Evolutionary conservation across 1,140 invertebrate genomes (phyloP).

Genomic region (Popillia japonica): DNA sequence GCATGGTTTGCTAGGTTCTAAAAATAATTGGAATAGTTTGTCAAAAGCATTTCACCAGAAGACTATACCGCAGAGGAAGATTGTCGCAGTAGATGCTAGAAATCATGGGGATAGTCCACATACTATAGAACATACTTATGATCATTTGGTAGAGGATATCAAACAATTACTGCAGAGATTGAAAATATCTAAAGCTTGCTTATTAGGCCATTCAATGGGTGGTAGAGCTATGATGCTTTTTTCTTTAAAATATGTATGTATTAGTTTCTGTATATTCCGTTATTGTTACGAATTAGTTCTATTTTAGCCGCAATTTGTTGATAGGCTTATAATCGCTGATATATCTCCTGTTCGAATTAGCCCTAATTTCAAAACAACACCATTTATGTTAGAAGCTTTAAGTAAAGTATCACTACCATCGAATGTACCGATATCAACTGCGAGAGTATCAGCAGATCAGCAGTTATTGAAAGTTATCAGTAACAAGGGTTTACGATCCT

Average conservation of each 20-base stretch:
- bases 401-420: constrained; percentile 66
- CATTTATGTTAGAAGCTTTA: constrained; percentile 69
- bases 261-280: neutral
- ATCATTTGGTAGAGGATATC: constrained; percentile 78
- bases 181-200: constrained; percentile 70
- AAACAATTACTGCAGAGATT: constrained; percentile 66
- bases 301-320: constrained; percentile 77
- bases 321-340: constrained; percentile 84
- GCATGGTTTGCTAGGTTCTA: constrained; percentile 88
- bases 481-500: constrained; percentile 63
- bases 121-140: constrained; percentile 73
- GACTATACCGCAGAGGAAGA: constrained; percentile 68
- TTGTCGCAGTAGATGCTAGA: constrained; percentile 84
- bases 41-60: constrained; percentile 75
- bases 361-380: constrained; percentile 61
- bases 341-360: constrained; percentile 75
- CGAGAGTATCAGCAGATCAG: constrained; percentile 67
- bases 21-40: constrained; percentile 84
- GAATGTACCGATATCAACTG: constrained; percentile 71
- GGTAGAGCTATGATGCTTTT: constrained; percentile 84
- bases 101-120: constrained; percentile 94
- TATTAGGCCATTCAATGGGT: constrained; percentile 93
- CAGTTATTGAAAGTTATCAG: constrained; percentile 63
- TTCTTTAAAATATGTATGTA: constrained; percentile 67
- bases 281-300: neutral